These are phyloP conservation scores for Adelosebastes latens DNA, from an alignment of 2,797 vertebrate species.

Conservation along the genomic window DNA sequence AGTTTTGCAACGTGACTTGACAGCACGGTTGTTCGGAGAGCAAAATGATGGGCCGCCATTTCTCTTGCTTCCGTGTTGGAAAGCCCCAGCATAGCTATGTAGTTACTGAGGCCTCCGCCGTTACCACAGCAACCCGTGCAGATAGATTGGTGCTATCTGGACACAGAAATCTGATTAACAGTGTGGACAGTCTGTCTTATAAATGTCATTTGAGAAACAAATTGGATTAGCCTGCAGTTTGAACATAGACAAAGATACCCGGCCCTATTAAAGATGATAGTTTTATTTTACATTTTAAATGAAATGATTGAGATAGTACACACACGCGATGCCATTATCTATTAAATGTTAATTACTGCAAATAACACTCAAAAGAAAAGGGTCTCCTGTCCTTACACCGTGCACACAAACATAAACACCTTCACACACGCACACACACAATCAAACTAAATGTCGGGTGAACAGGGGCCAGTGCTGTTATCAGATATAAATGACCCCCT, in stretches of 20 bases:
- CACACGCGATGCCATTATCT: constrained; percentile 56
- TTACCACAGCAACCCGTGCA: too few relatives aligned
- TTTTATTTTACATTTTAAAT: constrained; percentile 15
- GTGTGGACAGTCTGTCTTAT: too few relatives aligned
- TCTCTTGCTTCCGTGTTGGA: too few relatives aligned
- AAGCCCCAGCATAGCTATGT: neutral
- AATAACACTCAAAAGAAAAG: constrained; percentile 39
- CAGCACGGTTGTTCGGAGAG: too few relatives aligned
- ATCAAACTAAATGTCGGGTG: constrained; percentile 63
- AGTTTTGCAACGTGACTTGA: too few relatives aligned
- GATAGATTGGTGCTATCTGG: neutral
- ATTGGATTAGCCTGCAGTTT: too few relatives aligned
- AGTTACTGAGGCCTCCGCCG: neutral
- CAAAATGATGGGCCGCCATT: too few relatives aligned
- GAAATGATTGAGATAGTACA: neutral
- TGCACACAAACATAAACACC: neutral
- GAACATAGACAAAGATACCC: neutral
- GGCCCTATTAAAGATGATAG: constrained; percentile 6
- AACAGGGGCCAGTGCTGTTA: constrained; percentile 64
- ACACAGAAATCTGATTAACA: neutral
- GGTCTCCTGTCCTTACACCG: neutral
- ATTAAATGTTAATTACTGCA: constrained; percentile 59
- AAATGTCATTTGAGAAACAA: too few relatives aligned
- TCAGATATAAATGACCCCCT: constrained; percentile 80
- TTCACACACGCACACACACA: neutral